These are phyloP conservation scores for Pagetopsis macropterus DNA, from an alignment of 2,797 vertebrate species.

Conservation along the genomic window DNA sequence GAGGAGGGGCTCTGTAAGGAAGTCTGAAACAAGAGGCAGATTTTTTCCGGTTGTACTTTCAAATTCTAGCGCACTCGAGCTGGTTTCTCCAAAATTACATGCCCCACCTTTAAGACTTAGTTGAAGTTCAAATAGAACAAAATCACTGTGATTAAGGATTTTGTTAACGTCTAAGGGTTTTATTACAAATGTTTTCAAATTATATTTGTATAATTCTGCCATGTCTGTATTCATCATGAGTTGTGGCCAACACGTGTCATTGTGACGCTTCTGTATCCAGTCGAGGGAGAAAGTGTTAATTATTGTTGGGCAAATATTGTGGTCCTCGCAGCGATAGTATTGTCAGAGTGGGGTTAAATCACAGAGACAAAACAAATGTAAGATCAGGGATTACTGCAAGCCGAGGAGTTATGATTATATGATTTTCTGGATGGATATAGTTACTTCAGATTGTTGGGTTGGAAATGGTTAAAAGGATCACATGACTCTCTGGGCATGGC, in stretches of 20 bases:
- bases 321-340: not conserved
- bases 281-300: constrained; percentile 4
- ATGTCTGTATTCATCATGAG: not conserved
- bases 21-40: too few relatives aligned
- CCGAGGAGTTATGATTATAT: constrained; percentile 8
- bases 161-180: not conserved
- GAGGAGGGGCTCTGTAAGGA: too few relatives aligned
- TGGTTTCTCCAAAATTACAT: too few relatives aligned
- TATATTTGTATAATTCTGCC: not conserved
- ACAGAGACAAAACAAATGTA: not conserved
- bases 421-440: not conserved
- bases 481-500: not conserved
- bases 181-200: not conserved
- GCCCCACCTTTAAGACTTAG: not conserved
- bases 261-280: not conserved
- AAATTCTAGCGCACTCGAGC: too few relatives aligned
- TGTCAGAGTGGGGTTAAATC: constrained; percentile 4
- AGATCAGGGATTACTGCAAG: not conserved
- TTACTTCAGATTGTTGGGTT: constrained; percentile 15
- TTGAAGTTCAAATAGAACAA: not conserved
- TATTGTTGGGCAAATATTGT: constrained; percentile 9
- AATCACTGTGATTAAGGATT: not conserved
- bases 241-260: not conserved
- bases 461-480: constrained; percentile 16
- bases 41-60: too few relatives aligned